Evolutionary conservation across 1,140 invertebrate species (phyloP), one percentile per base, ranked within the genome.

Genomic region (Delia radicum): DNA sequence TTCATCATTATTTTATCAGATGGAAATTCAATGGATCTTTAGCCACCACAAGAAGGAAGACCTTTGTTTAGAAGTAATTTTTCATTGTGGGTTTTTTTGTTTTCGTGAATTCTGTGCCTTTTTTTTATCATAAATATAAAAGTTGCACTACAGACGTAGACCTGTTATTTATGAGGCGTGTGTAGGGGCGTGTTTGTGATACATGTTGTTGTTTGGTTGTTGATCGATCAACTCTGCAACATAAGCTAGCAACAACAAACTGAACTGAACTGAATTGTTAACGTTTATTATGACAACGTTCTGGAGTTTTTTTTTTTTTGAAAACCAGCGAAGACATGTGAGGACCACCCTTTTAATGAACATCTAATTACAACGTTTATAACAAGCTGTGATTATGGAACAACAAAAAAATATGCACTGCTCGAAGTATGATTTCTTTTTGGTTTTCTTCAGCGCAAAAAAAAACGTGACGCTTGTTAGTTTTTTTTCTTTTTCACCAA

Each of bases 301-400:
- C 26, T 37, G n/a, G n/a, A n/a, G 6, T 42, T 33, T 1, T 33
- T 33, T 33, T 33, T 5, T 42, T 42, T 42, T 33, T 21, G 71
- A 21, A 21, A 31, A 42, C 55, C 24, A 33, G 37, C 46, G 74
- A 73, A 75, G 76, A 77, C 76, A 75, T 75, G 74, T 55, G 74
- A 67, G 74, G 76, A 77, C 76, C 76, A 77, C 76, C 76, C 74
- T 74, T 77, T 77, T 77, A 77, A 77, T 77, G 69, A 69, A 73
- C 37, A 46, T 69, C 74, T 77, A 77, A 77, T 77, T 77, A 77
- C 76, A 77, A 69, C 72, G 65, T 77, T 77, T 77, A 77, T 77
- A 77, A 75, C 74, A 77, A 77, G 76, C 62, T 74, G 76, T 69
- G 76, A 77, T 77, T 76, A 76, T 48, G n/a, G 48, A 8, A 21